Conservation (phyloP, 2,113 vertebrate species). For the Lepidothrix coronata region DNA sequence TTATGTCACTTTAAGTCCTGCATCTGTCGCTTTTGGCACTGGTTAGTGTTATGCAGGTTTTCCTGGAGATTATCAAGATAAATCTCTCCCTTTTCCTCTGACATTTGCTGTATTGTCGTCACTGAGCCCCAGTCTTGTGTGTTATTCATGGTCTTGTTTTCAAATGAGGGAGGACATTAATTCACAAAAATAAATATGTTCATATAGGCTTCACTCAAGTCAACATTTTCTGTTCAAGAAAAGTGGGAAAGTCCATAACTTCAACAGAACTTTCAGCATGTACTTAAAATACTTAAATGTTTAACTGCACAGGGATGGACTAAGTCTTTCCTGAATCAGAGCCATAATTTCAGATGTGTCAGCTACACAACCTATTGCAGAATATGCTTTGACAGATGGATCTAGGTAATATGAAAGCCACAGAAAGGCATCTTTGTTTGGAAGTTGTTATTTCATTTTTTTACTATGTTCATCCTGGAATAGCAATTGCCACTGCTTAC, state of each 20-base stretch:
- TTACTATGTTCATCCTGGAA: background rate
- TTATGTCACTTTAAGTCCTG: background rate
- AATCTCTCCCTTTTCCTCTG: background rate
- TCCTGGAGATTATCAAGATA: background rate
- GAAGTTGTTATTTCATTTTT: background rate
- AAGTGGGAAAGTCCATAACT: background rate
- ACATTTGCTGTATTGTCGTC: background rate
- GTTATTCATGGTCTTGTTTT: background rate
- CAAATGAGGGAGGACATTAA: background rate
- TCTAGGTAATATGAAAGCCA: background rate
- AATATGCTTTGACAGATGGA: conserved; percentile 20
- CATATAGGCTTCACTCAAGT: background rate
- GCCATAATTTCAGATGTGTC: background rate
- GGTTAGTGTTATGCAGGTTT: background rate
- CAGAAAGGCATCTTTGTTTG: background rate
- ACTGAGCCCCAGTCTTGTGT: background rate
- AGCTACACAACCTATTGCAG: background rate
- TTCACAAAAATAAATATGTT: background rate
- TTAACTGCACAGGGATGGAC: background rate
- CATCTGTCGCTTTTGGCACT: conserved; percentile 3
- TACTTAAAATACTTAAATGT: conserved; percentile 30
- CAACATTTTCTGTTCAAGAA: background rate
- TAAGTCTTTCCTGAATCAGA: conserved; percentile 17
- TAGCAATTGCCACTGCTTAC: background rate
- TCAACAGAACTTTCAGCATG: background rate